phyloP scores from a whole-genome alignment of 2,888 invertebrate genomes.

The Tenthredo notha region DNA sequence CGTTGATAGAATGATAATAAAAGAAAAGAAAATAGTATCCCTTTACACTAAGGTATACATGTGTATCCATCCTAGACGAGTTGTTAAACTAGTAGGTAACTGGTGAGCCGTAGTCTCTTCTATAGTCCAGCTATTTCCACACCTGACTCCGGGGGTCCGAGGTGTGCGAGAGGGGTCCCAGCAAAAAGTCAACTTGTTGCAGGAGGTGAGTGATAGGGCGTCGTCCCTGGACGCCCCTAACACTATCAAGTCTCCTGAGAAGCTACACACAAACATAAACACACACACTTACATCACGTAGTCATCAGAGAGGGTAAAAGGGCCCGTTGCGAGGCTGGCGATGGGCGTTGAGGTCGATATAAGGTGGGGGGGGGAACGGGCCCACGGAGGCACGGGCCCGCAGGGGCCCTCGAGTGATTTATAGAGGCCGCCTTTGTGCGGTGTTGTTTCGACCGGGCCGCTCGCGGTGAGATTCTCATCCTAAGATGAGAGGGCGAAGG shows the following conservation, averaged over 20 bases:
- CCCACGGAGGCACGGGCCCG: constrained; percentile 52
- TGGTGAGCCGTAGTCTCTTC: neutral
- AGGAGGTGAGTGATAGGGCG: constrained; percentile 51
- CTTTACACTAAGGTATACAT: neutral
- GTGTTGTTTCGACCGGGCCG: constrained; percentile 57
- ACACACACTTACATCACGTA: neutral
- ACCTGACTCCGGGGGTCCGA: constrained; percentile 19
- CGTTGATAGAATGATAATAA: constrained; percentile 35
- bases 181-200: constrained; percentile 52
- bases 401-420: constrained; percentile 54
- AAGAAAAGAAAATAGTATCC: constrained; percentile 22
- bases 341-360: constrained; percentile 41
- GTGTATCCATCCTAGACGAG: neutral
- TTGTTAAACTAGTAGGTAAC: constrained; percentile 34
- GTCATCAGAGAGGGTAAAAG: constrained; percentile 38
- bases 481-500: constrained; percentile 54
- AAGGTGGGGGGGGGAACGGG: constrained; percentile 35
- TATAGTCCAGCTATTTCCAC: constrained; percentile 41
- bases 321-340: constrained; percentile 24
- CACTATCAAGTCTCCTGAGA: neutral
- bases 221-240: constrained; percentile 40
- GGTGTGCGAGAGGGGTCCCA: constrained; percentile 31
- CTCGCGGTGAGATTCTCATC: constrained; percentile 51
- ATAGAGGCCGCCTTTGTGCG: constrained; percentile 59
- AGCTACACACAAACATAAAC: neutral